phyloP scores from a whole-genome alignment of 2,797 vertebrate species.

The Psittacula derbiana region DNA sequence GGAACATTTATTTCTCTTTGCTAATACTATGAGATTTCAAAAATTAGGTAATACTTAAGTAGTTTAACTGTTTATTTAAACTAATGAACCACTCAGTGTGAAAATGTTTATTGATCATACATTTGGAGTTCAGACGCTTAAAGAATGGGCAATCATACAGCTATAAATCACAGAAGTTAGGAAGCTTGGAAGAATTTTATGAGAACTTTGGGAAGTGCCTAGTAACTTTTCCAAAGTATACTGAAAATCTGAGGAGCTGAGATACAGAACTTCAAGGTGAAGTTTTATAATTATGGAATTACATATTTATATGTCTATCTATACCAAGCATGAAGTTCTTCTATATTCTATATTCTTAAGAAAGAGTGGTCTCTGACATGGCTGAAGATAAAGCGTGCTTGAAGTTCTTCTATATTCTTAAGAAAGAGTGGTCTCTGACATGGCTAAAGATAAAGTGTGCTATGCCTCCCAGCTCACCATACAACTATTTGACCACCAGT shows the following conservation, averaged over 20 bases:
- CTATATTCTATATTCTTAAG: not conserved
- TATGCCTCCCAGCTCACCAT: not conserved
- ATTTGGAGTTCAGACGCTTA: not conserved
- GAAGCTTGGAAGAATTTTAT: not conserved
- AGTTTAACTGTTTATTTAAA: not conserved
- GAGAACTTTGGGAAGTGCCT: not conserved
- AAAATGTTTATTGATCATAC: not conserved
- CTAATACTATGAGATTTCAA: not conserved
- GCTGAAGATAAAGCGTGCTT: not conserved
- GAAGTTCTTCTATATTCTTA: not conserved
- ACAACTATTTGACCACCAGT: not conserved
- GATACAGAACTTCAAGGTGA: not conserved
- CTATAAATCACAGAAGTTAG: not conserved
- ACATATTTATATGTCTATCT: not conserved
- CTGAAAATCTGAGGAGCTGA: not conserved
- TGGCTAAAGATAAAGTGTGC: rapidly evolving
- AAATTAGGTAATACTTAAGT: not conserved
- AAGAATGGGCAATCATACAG: not conserved
- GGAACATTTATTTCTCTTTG: not conserved
- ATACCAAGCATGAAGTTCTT: rapidly evolving
- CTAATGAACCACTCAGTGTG: not conserved
- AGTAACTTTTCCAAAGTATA: not conserved
- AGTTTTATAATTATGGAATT: not conserved
- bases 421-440: not conserved
- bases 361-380: not conserved